Evolutionary conservation across 2,113 vertebrate species (phyloP).

Genomic region (Clarias magur): DNA sequence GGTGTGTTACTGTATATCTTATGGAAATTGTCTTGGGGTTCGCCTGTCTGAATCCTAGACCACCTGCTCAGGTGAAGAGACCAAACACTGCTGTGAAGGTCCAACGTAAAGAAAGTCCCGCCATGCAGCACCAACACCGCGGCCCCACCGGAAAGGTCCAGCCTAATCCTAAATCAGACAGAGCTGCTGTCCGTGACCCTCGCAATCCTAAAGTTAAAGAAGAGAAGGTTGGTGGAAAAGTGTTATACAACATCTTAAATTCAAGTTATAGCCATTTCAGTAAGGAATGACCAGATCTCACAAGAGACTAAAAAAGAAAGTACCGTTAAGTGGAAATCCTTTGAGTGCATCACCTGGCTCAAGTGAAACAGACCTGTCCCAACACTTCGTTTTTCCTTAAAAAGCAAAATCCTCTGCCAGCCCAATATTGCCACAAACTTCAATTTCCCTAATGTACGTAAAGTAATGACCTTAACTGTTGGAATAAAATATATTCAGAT

Average conservation of each 20-base stretch:
- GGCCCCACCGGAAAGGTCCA: slow-evolving; percentile 78
- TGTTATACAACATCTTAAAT: background rate
- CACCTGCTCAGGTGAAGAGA: slow-evolving; percentile 81
- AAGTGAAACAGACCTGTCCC: background rate
- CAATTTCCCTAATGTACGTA: too few relatives aligned
- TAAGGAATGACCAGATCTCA: background rate
- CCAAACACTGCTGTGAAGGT: slow-evolving; percentile 81
- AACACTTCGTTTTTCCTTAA: too few relatives aligned
- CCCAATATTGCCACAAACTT: too few relatives aligned
- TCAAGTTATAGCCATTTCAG: background rate
- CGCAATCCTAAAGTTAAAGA: slow-evolving; percentile 82
- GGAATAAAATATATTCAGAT: background rate
- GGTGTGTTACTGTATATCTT: background rate
- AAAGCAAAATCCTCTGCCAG: too few relatives aligned
- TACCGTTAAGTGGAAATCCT: background rate
- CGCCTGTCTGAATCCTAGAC: slow-evolving; percentile 65
- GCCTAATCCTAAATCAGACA: slow-evolving; percentile 75
- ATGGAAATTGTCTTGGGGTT: background rate
- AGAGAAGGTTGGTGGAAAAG: slow-evolving; percentile 78
- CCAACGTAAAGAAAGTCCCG: slow-evolving; percentile 83
- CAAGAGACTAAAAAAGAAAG: background rate
- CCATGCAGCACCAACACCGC: slow-evolving; percentile 72
- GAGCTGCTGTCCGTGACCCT: slow-evolving; percentile 67
- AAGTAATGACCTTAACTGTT: background rate
- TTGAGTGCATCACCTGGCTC: background rate